Evolutionary conservation across 2,797 vertebrate species (phyloP).

Genomic region (Pristis pectinata): DNA sequence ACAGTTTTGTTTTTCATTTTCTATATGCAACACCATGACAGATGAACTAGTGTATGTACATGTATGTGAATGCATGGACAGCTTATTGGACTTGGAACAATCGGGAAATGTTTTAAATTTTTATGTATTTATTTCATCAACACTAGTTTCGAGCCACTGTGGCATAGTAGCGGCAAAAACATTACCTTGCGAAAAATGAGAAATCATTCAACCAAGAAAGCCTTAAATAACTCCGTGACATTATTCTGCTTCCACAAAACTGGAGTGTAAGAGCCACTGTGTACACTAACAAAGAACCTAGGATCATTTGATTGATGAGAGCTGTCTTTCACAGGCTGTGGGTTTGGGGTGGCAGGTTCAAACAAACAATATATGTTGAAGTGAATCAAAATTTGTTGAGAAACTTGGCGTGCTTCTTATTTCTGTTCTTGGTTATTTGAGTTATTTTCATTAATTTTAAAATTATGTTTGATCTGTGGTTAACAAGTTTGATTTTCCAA

Average conservation of each 20-base stretch:
- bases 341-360: background rate
- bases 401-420: background rate
- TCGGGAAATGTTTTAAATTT: background rate
- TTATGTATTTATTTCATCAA: background rate
- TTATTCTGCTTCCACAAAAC: background rate
- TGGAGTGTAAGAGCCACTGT: background rate
- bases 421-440: background rate
- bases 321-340: background rate
- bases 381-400: background rate
- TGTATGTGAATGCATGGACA: background rate
- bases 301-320: background rate
- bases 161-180: background rate
- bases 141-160: background rate
- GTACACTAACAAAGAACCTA: background rate
- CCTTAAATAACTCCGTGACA: background rate
- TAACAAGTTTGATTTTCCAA: background rate
- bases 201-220: background rate
- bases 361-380: background rate
- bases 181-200: background rate
- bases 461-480: background rate
- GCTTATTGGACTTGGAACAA: background rate
- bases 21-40: background rate
- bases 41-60: background rate
- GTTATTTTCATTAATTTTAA: background rate
- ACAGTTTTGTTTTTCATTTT: background rate